Base-by-base conservation (phyloP, 2,888 invertebrate species). In the Latheticus oryzae region DNA sequence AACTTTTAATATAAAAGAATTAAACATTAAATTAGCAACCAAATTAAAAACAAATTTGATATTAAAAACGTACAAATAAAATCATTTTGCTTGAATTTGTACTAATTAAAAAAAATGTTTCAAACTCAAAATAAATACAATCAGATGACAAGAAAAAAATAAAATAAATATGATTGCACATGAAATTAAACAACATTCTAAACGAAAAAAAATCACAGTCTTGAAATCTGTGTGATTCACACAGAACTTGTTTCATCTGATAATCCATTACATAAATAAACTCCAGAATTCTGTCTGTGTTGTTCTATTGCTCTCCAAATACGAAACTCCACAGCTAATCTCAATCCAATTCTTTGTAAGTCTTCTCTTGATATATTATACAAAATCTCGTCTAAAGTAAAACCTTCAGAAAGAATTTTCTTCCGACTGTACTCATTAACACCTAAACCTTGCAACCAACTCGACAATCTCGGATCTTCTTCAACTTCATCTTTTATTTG, bases 231-330 rank as follows among this genome's bases (percentile, higher is more conserved):
- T 47, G 48, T 43, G 9, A 55, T 56, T 48, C 33, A 61, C 8
- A 69, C 62, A 11, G 67, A 66, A 23, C 66, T 65, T 19, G 63
- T 65, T 3, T 66, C 67, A 23, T 66, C 67, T 8, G 61, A 59
- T 7, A 63, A 61, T 12, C 70, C 70, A 40, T 70, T 70, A 50
- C 66, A 67, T 8, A 64, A 35, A 30, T 54, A 58, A 53, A 54
- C 61, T 54, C 65, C 58, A 8, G 47, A 37, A 42, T 55, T 62
- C 30, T 62, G 69, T 54, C 88, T 81, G 71, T 86, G 84, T 30
- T 86, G 84, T 55, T 85, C 77, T 48, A 96, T 87, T 0, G 91
- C 89, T 60, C 89, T 87, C 95, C 95, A 96, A 60, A 96, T 81
- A 50, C 90, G 85, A 35, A 95, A 85, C 74, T 94, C 91, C 13